Percentiles rank a stretch among this genome's conserved stretches.
Conservation (phyloP, 2,113 vertebrate genomes). For the Tiliqua scincoides region DNA sequence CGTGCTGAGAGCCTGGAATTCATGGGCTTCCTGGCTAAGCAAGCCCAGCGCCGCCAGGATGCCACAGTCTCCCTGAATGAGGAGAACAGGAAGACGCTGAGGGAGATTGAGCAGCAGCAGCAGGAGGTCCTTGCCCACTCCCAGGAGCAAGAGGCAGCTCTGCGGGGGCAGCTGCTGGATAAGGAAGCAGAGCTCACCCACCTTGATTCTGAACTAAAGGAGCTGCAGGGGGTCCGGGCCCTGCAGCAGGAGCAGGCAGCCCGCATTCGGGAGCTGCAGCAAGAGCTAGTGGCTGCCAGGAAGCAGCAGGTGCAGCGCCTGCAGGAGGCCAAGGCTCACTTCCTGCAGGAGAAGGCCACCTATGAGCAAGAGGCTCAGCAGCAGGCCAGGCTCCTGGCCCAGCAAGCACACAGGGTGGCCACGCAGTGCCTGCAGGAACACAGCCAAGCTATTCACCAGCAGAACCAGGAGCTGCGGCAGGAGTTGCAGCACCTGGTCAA, state of each 20-base stretch:
- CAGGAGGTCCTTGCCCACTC: slow-evolving; percentile 33
- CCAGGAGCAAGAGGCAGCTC: background rate
- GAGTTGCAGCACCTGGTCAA: slow-evolving; percentile 36
- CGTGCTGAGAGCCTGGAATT: slow-evolving; percentile 60
- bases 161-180: slow-evolving; percentile 49
- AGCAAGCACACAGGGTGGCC: slow-evolving; percentile 50
- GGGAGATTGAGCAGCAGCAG: slow-evolving; percentile 50
- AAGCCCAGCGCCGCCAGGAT: slow-evolving; percentile 56
- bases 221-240: background rate
- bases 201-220: slow-evolving; percentile 35
- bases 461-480: slow-evolving; percentile 52
- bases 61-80: slow-evolving; percentile 56
- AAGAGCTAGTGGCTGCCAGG: slow-evolving; percentile 47
- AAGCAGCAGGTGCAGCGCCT: slow-evolving; percentile 36
- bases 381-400: slow-evolving; percentile 13
- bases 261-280: slow-evolving; percentile 63
- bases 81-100: slow-evolving; percentile 51
- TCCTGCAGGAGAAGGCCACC: slow-evolving; percentile 52
- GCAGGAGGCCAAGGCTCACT: slow-evolving; percentile 39
- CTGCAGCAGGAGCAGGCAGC: slow-evolving; percentile 65
- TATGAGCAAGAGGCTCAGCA: slow-evolving; percentile 53
- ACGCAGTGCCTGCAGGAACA: slow-evolving; percentile 21
- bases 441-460: background rate
- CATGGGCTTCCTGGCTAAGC: slow-evolving; percentile 62
- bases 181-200: slow-evolving; percentile 27